Conservation (phyloP, 1,140 invertebrate genomes). For the Coelopa frigida region DNA sequence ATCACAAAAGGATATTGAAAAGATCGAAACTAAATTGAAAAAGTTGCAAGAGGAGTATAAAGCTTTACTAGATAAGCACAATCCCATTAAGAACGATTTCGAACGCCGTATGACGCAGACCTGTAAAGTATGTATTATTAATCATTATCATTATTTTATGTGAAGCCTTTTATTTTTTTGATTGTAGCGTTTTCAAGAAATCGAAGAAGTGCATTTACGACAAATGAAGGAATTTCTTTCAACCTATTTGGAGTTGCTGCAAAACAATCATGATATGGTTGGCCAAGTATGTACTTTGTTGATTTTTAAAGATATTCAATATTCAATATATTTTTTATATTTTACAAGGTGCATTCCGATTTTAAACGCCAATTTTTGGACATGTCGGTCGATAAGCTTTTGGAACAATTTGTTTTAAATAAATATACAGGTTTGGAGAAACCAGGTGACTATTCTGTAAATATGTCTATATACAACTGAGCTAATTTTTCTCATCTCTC, state of each 20-base stretch:
- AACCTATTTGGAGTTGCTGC: slow-evolving; percentile 77
- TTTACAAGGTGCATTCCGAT: slow-evolving; percentile 72
- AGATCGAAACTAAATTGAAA: slow-evolving; percentile 84
- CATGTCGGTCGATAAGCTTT: slow-evolving; percentile 82
- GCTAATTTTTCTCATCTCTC: background rate
- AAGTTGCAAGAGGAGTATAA: slow-evolving; percentile 93
- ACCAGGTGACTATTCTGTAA: slow-evolving; percentile 56
- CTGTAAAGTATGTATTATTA: slow-evolving; percentile 59
- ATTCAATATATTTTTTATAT: slow-evolving; percentile 16
- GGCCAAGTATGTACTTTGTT: slow-evolving; percentile 54
- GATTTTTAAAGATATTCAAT: background rate
- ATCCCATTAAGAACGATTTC: slow-evolving; percentile 80
- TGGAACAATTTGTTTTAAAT: slow-evolving; percentile 82
- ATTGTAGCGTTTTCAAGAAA: slow-evolving; percentile 81
- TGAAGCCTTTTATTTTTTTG: slow-evolving; percentile 8
- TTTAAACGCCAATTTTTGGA: slow-evolving; percentile 85
- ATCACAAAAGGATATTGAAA: slow-evolving; percentile 85
- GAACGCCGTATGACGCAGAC: slow-evolving; percentile 90
- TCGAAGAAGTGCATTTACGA: slow-evolving; percentile 83
- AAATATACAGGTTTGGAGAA: slow-evolving; percentile 88
- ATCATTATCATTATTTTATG: background rate
- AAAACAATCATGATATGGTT: slow-evolving; percentile 82
- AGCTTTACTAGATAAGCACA: slow-evolving; percentile 81
- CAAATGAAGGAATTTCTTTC: slow-evolving; percentile 95
- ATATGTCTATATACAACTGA: background rate